Percentiles rank a stretch among this genome's conserved stretches.
Evolutionary conservation across 1,140 invertebrate species (phyloP).

Genomic region (Sitobion miscanthi): DNA sequence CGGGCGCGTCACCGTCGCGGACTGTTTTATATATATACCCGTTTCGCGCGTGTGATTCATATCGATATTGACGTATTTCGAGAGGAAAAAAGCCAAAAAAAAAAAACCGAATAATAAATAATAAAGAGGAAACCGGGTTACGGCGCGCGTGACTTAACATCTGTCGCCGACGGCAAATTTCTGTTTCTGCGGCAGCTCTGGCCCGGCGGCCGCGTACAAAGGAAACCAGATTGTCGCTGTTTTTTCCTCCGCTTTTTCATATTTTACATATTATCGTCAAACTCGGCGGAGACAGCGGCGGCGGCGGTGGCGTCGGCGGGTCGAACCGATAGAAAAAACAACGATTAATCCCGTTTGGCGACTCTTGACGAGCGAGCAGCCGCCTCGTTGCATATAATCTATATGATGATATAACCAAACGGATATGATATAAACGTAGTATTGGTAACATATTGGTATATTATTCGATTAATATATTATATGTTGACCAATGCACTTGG

Average conservation of each 20-base stretch:
- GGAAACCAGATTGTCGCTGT: constrained; percentile 45
- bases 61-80: constrained; percentile 27
- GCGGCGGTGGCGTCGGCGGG: neutral
- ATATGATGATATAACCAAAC: neutral
- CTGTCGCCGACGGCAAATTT: constrained; percentile 38
- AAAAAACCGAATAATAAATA: neutral
- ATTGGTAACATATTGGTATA: no score
- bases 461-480: no score
- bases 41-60: constrained; percentile 16
- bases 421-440: neutral
- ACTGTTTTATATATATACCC: neutral
- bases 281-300: neutral
- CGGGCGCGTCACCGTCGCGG: neutral
- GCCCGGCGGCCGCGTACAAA: constrained; percentile 39
- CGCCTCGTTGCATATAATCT: neutral
- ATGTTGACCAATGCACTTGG: no score
- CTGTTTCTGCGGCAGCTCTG: neutral
- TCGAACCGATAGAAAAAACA: neutral
- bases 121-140: constrained; percentile 40
- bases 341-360: constrained; percentile 15
- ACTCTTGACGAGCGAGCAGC: neutral
- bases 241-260: neutral
- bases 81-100: neutral
- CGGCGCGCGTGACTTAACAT: constrained; percentile 46
- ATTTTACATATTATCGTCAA: constrained; percentile 38